Percentiles rank a stretch among this genome's conserved stretches.
These are phyloP conservation scores for Chaetodon auriga DNA, from an alignment of 2,113 vertebrate genomes.

Conservation along the genomic window DNA sequence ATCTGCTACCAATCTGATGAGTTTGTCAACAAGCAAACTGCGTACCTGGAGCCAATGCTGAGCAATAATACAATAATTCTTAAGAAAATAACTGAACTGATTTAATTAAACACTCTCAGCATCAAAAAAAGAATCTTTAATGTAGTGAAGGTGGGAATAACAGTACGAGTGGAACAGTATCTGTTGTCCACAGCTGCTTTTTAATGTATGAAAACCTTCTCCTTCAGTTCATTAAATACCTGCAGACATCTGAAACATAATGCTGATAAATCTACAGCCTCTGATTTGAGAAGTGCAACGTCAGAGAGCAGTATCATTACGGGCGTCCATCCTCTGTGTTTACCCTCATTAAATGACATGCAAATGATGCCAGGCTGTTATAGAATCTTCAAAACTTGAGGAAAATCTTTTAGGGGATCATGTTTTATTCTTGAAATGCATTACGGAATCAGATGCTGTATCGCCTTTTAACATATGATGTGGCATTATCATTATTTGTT, in stretches of 20 bases:
- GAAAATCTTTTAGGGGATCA: not conserved
- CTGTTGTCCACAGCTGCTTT: not conserved
- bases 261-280: not conserved
- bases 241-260: not conserved
- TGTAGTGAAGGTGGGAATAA: too few relatives aligned
- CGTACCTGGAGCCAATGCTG: not conserved
- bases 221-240: not conserved
- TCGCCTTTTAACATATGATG: not conserved
- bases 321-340: too few relatives aligned
- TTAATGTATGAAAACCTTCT: not conserved
- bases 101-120: not conserved
- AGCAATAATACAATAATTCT: not conserved
- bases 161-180: not conserved
- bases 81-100: not conserved
- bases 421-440: not conserved
- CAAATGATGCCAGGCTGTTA: too few relatives aligned
- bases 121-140: not conserved
- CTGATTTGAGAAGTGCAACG: not conserved
- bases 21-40: not conserved
- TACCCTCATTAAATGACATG: too few relatives aligned
- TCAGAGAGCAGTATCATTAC: too few relatives aligned
- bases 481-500: slow-evolving; percentile 5
- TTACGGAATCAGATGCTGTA: not conserved
- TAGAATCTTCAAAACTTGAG: too few relatives aligned
- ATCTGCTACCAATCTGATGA: not conserved